These are phyloP conservation scores for Eristalis intricaria DNA, from an alignment of 2,888 invertebrate genomes.

Conservation along the genomic window DNA sequence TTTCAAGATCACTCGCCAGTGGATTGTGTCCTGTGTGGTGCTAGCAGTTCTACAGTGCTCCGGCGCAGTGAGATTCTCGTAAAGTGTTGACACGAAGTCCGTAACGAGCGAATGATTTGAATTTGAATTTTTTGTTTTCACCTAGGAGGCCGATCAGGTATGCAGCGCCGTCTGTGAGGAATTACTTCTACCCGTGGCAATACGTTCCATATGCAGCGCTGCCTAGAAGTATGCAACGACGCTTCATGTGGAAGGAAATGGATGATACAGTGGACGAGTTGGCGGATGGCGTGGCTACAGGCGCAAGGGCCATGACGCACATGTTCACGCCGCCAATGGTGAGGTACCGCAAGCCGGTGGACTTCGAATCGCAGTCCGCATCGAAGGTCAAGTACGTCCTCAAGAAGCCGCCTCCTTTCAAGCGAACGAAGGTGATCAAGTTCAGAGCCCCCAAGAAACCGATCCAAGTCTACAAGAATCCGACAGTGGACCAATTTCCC, in stretches of 20 bases:
- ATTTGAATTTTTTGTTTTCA: slow-evolving; percentile 8
- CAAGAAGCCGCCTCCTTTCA: slow-evolving; percentile 74
- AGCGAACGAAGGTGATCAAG: slow-evolving; percentile 77
- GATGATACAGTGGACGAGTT: slow-evolving; percentile 77
- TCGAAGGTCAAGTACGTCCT: slow-evolving; percentile 77
- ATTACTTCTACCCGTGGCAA: slow-evolving; percentile 31
- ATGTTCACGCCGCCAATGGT: slow-evolving; percentile 76
- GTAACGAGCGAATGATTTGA: slow-evolving; percentile 12
- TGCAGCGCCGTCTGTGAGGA: slow-evolving; percentile 49
- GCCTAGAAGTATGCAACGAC: slow-evolving; percentile 77
- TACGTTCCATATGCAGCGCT: slow-evolving; percentile 15
- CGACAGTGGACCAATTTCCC: slow-evolving; percentile 6
- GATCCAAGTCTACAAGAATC: slow-evolving; percentile 72
- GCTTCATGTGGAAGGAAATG: slow-evolving; percentile 81
- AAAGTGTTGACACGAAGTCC: background rate
- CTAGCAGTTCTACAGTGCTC: slow-evolving; percentile 18
- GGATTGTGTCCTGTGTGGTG: slow-evolving; percentile 43
- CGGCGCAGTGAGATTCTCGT: slow-evolving; percentile 48
- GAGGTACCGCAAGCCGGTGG: slow-evolving; percentile 51
- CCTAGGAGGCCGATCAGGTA: slow-evolving; percentile 44
- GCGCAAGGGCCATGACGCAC: slow-evolving; percentile 76
- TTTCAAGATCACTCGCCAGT: slow-evolving; percentile 36
- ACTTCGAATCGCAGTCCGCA: slow-evolving; percentile 41
- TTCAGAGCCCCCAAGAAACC: slow-evolving; percentile 77
- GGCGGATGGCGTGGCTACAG: slow-evolving; percentile 74